phyloP scores from a whole-genome alignment of 1,140 invertebrate genomes.

The Caenorhabditis latens region DNA sequence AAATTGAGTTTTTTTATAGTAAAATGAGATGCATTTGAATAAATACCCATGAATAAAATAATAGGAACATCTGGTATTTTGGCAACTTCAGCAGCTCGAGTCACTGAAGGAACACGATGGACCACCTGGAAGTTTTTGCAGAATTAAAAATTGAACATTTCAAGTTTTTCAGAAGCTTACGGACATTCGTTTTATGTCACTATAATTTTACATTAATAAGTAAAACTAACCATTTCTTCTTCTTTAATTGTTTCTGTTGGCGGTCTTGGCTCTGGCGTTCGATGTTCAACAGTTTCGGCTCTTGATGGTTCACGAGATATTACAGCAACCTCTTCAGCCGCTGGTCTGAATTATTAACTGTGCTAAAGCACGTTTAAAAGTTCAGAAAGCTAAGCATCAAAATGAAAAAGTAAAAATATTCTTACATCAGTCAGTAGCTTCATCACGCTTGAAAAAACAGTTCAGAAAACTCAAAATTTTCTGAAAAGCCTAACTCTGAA shows the following conservation, averaged over 20 bases:
- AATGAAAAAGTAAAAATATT: not conserved
- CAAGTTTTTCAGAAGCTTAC: too few relatives aligned
- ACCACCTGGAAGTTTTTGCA: not conserved
- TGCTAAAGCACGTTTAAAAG: not conserved
- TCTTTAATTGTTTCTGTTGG: not conserved
- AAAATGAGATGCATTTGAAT: not conserved
- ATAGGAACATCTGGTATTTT: slow-evolving; percentile 76
- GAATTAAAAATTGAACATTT: too few relatives aligned
- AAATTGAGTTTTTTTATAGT: not conserved
- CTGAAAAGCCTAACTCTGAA: too few relatives aligned
- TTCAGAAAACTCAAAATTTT: too few relatives aligned
- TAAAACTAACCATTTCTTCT: slow-evolving; percentile 14
- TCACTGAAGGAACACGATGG: slow-evolving; percentile 69
- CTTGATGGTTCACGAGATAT: slow-evolving; percentile 14
- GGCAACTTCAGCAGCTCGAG: slow-evolving; percentile 74
- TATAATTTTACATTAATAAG: not conserved
- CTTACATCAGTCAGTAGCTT: too few relatives aligned
- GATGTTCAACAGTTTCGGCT: slow-evolving; percentile 12
- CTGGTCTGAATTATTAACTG: not conserved
- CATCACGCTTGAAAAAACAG: too few relatives aligned
- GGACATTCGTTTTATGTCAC: too few relatives aligned
- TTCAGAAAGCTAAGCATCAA: not conserved
- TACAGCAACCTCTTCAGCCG: not conserved
- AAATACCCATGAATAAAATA: slow-evolving; percentile 76
- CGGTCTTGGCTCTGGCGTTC: slow-evolving; percentile 12